phyloP scores from a whole-genome alignment of 1,140 invertebrate genomes.

The Nephila pilipes region DNA sequence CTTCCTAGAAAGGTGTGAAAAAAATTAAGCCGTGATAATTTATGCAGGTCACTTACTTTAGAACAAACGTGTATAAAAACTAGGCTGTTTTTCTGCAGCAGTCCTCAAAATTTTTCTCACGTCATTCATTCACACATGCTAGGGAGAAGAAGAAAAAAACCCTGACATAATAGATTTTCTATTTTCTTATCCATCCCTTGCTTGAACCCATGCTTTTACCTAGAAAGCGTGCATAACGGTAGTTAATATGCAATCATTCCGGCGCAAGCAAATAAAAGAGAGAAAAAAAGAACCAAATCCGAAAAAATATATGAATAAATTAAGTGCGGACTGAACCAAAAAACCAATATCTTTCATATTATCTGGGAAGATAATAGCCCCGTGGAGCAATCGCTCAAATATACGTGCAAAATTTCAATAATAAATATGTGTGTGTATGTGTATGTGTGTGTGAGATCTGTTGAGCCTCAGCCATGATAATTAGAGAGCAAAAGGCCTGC shows the following conservation, averaged over 20 bases:
- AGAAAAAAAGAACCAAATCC: constrained; percentile 35
- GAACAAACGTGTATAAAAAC: neutral
- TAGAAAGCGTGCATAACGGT: constrained; percentile 47
- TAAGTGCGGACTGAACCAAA: constrained; percentile 48
- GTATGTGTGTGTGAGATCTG: neutral
- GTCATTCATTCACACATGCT: neutral
- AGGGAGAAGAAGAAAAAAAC: neutral
- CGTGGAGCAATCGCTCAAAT: constrained; percentile 57
- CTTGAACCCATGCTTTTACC: neutral
- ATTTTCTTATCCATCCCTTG: neutral
- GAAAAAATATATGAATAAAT: constrained; percentile 72
- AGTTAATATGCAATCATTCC: constrained; percentile 61
- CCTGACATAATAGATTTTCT: constrained; percentile 35
- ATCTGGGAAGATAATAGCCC: constrained; percentile 43
- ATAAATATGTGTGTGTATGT: neutral
- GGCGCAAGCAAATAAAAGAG: too few relatives aligned
- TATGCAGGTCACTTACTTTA: neutral
- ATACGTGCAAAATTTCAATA: constrained; percentile 55
- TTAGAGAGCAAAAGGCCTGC: constrained; percentile 59
- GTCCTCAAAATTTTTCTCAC: constrained; percentile 25
- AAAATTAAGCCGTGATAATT: neutral
- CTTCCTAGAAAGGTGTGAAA: neutral
- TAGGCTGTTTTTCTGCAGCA: neutral
- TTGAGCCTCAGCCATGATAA: constrained; percentile 48
- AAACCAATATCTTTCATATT: constrained; percentile 65